Evolutionary conservation across 2,888 invertebrate species (phyloP).

Genomic region (Orthonevra nobilis): DNA sequence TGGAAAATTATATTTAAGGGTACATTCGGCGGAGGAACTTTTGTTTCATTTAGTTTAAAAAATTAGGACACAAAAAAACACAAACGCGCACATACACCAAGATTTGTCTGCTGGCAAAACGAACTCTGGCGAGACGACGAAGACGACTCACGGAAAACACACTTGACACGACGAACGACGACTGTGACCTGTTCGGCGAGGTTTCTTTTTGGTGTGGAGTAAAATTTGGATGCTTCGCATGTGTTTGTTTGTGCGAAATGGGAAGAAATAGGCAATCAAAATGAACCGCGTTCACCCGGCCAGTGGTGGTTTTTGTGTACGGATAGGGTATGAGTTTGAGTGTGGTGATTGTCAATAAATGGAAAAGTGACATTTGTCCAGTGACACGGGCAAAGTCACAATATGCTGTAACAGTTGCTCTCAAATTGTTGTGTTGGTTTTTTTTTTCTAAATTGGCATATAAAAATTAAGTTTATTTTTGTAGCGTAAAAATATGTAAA

Average conservation of each 20-base stretch:
- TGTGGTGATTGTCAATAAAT: conserved; percentile 18
- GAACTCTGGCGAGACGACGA: not conserved
- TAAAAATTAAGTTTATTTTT: too few species aligned
- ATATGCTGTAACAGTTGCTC: not conserved
- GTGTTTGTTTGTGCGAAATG: conserved; percentile 19
- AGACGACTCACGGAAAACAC: conserved; percentile 20
- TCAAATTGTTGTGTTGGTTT: too few species aligned
- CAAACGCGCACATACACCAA: not conserved
- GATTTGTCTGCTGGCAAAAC: not conserved
- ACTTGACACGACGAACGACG: conserved; percentile 50
- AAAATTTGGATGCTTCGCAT: conserved; percentile 40
- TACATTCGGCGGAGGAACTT: too few species aligned
- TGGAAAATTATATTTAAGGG: too few species aligned
- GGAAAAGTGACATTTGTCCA: conserved; percentile 47
- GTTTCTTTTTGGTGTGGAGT: too few species aligned
- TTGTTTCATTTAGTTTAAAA: not conserved
- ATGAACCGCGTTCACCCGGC: conserved; percentile 34
- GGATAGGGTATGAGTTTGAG: not conserved
- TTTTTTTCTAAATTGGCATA: not conserved
- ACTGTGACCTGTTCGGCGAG: conserved; percentile 58
- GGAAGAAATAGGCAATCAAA: conserved; percentile 16
- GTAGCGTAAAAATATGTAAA: too few species aligned
- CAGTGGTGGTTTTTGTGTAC: not conserved
- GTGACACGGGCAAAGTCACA: conserved; percentile 35
- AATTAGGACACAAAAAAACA: not conserved